These are phyloP conservation scores for Protobothrops mucrosquamatus DNA, from an alignment of 2,113 vertebrate species.

Conservation along the genomic window DNA sequence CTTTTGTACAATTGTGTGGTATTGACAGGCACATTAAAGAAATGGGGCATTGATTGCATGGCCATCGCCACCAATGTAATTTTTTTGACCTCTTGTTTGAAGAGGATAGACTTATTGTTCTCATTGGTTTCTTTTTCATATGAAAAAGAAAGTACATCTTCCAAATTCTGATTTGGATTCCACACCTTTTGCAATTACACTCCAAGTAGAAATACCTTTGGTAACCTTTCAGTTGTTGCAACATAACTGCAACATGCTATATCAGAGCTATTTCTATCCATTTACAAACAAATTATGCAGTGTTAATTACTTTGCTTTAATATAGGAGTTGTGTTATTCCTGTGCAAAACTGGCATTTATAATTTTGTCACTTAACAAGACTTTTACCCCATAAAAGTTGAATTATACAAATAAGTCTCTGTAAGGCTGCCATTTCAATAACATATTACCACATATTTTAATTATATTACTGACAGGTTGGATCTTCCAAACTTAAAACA, in stretches of 20 bases:
- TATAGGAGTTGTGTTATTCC: neutral
- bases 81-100: neutral
- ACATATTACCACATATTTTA: constrained; percentile 24
- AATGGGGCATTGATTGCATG: neutral
- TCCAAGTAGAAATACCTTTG: neutral
- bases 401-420: constrained; percentile 16
- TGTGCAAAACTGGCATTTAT: neutral
- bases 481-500: neutral
- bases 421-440: neutral
- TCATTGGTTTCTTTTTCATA: neutral
- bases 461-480: constrained; percentile 2
- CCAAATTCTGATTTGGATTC: neutral
- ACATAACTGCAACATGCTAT: neutral
- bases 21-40: neutral
- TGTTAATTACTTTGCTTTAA: constrained; percentile 32
- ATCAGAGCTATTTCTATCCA: constrained; percentile 32
- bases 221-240: neutral
- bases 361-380: neutral
- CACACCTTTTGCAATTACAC: neutral
- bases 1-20: neutral
- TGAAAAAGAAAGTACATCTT: neutral
- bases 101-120: neutral
- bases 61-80: neutral
- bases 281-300: neutral
- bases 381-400: constrained; percentile 1